These are phyloP conservation scores for Gryon sp. DNA, from an alignment of 1,140 invertebrate genomes.

Conservation along the genomic window DNA sequence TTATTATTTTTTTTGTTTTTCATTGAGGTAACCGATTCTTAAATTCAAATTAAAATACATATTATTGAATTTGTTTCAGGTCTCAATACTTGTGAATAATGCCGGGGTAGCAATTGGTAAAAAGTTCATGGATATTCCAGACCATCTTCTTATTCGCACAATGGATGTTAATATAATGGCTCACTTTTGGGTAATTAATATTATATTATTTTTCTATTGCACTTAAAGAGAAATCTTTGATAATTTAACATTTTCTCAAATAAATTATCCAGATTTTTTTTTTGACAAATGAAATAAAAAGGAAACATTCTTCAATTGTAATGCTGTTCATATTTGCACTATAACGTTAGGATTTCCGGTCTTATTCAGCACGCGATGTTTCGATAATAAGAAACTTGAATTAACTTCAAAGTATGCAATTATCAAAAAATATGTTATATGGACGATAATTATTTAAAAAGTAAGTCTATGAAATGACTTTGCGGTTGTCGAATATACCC, in stretches of 20 bases:
- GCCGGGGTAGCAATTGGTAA: slow-evolving; percentile 93
- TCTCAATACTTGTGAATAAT: slow-evolving; percentile 95
- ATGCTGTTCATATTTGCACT: neutral
- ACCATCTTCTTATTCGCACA: slow-evolving; percentile 87
- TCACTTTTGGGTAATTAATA: slow-evolving; percentile 87
- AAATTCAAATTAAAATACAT: too few relatives aligned
- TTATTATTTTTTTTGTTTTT: too few relatives aligned
- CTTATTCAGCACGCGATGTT: neutral
- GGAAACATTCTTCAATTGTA: too few relatives aligned
- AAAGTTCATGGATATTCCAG: slow-evolving; percentile 90
- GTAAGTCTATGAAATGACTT: slow-evolving; percentile 24
- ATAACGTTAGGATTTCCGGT: slow-evolving; percentile 21
- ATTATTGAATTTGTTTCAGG: slow-evolving; percentile 82
- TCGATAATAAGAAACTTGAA: slow-evolving; percentile 4
- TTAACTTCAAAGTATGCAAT: too few relatives aligned
- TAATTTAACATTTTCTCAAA: too few relatives aligned
- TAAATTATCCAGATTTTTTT: too few relatives aligned
- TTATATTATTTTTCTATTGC: neutral
- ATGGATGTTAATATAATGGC: slow-evolving; percentile 89
- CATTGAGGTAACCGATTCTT: too few relatives aligned
- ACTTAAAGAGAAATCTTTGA: too few relatives aligned
- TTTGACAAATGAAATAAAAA: neutral
- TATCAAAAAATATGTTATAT: too few relatives aligned
- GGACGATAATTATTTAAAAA: slow-evolving; percentile 15
- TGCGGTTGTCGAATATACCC: slow-evolving; percentile 47